phyloP scores from a whole-genome alignment of 2,888 invertebrate genomes.

The Coelinius sp. region DNA sequence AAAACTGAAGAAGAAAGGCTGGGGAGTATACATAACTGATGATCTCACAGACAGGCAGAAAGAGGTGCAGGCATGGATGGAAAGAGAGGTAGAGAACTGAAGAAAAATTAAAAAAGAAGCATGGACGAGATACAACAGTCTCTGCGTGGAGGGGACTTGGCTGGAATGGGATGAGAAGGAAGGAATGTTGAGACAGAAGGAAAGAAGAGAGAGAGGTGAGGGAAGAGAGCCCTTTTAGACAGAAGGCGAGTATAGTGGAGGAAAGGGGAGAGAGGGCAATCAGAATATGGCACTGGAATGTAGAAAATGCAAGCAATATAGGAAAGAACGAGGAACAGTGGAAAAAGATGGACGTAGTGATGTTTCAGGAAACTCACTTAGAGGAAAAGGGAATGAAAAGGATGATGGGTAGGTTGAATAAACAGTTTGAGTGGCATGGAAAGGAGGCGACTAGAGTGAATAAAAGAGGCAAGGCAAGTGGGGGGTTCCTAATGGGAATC shows the following conservation, averaged over 20 bases:
- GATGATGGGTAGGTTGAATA: background rate
- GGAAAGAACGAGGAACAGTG: background rate
- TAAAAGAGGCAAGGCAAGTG: conserved; percentile 22
- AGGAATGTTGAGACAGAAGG: background rate
- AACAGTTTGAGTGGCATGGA: conserved; percentile 3
- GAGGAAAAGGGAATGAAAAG: background rate
- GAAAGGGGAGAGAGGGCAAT: background rate
- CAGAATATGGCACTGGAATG: background rate
- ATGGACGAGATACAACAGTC: background rate
- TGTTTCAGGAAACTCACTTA: background rate
- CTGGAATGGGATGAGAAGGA: background rate
- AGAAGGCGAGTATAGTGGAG: background rate
- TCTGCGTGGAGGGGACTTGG: background rate
- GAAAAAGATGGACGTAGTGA: background rate
- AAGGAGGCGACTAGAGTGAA: conserved; percentile 18
- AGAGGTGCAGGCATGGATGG: background rate
- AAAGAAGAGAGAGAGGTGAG: background rate
- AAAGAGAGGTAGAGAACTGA: background rate
- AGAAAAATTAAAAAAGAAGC: background rate
- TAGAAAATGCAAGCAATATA: background rate
- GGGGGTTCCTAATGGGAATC: conserved; percentile 25
- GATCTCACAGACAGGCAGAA: background rate
- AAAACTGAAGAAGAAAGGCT: background rate
- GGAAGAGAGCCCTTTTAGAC: background rate
- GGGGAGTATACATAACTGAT: background rate